Evolutionary conservation across 2,113 vertebrate species (phyloP).

Genomic region (Pachyramphus minor): DNA sequence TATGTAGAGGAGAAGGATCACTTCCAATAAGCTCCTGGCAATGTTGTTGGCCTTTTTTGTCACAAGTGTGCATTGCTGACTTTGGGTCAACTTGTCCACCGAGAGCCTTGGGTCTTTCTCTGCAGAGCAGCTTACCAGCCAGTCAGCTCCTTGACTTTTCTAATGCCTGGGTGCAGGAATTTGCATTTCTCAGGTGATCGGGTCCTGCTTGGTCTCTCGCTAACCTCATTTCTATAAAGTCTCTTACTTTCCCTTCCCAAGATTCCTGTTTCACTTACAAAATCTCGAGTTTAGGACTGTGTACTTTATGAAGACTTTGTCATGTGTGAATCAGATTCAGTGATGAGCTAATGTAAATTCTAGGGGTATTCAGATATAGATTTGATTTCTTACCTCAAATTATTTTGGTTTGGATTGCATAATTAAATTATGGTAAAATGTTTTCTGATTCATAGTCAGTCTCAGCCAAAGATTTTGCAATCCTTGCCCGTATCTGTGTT

Average conservation of each 20-base stretch:
- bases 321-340: not conserved
- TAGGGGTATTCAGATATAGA: not conserved
- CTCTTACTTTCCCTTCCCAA: not conserved
- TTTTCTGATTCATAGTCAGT: not conserved
- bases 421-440: not conserved
- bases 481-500: not conserved
- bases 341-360: not conserved
- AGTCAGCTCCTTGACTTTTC: not conserved
- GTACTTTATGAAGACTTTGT: not conserved
- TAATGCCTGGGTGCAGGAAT: not conserved
- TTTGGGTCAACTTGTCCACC: not conserved
- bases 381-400: conserved; percentile 15
- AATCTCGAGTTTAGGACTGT: not conserved
- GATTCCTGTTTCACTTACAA: not conserved
- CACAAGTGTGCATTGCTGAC: not conserved
- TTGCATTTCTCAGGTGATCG: not conserved
- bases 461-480: not conserved
- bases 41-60: not conserved
- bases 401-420: not conserved
- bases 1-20: not conserved
- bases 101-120: not conserved
- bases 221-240: not conserved
- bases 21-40: not conserved
- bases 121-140: not conserved
- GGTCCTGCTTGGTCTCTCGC: not conserved